Evolutionary conservation across 1,140 invertebrate species (phyloP).

Genomic region (Schlechtendalia chinensis): DNA sequence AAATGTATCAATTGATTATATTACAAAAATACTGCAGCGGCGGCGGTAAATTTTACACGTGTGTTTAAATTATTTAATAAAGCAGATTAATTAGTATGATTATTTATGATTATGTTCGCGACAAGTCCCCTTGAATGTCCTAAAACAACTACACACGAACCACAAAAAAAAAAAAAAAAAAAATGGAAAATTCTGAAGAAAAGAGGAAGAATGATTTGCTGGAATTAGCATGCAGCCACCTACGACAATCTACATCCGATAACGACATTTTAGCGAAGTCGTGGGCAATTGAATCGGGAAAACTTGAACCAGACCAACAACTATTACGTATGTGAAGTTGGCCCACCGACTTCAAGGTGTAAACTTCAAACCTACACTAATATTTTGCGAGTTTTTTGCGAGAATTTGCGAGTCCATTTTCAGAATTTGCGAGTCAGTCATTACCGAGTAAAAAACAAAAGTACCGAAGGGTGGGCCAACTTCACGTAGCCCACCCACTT

Average conservation of each 20-base stretch:
- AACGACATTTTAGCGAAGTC: conserved; percentile 8
- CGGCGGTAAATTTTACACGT: not conserved
- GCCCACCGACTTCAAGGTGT: too few species aligned
- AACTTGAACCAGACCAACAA: conserved; percentile 48
- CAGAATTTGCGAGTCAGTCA: too few species aligned
- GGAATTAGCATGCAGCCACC: not conserved
- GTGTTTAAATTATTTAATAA: conserved; percentile 3
- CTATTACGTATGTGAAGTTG: too few species aligned
- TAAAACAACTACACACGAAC: not conserved
- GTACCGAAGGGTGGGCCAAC: too few species aligned
- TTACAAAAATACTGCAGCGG: too few species aligned
- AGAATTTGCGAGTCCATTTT: too few species aligned
- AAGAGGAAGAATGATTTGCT: conserved; percentile 16
- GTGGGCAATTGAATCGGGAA: conserved; percentile 30
- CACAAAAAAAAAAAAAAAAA: conserved; percentile 4
- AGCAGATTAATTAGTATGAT: conserved; percentile 4
- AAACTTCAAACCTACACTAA: too few species aligned
- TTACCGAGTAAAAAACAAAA: too few species aligned
- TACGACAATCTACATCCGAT: conserved; percentile 3
- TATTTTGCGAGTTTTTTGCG: too few species aligned
- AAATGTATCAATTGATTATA: conserved; percentile 16
- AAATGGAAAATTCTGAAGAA: conserved; percentile 22
- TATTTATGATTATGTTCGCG: not conserved
- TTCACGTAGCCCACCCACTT: too few species aligned
- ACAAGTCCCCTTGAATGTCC: not conserved